Conservation (phyloP, 2,888 invertebrate genomes). For the Embidobia sp. region DNA sequence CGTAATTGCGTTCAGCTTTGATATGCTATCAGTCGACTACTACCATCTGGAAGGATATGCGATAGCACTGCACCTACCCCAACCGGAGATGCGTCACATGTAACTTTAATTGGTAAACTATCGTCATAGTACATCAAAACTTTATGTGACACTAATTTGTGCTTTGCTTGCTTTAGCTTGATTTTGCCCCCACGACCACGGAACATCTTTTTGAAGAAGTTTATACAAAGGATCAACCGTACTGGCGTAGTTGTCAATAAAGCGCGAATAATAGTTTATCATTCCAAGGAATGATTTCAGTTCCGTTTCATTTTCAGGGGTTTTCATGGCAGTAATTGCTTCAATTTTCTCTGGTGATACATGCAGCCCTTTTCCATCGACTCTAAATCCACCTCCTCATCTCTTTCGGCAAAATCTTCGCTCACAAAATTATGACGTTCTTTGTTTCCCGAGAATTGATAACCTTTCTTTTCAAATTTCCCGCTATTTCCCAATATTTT, state of each 20-base stretch:
- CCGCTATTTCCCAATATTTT: background rate
- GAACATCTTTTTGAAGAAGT: background rate
- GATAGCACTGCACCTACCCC: background rate
- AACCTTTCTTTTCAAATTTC: constrained; percentile 1
- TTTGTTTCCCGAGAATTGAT: background rate
- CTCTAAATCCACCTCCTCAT: background rate
- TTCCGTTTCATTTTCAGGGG: background rate
- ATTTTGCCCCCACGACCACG: background rate
- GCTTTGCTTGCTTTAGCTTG: constrained; percentile 2
- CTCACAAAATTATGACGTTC: constrained; percentile 3
- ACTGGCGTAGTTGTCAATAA: constrained; percentile 14
- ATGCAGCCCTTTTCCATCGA: constrained; percentile 3
- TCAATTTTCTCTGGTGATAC: background rate
- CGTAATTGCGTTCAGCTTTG: constrained; percentile 4
- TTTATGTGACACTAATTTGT: background rate
- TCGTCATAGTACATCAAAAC: background rate
- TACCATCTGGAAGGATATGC: background rate
- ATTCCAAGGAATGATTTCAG: constrained; percentile 20
- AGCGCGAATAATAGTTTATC: constrained; percentile 22
- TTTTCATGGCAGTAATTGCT: constrained; percentile 1
- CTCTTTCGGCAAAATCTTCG: background rate
- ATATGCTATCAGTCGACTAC: background rate
- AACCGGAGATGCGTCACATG: background rate
- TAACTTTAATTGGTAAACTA: background rate
- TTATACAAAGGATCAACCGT: constrained; percentile 7